Percentiles rank a stretch among this genome's conserved stretches.
Conservation (phyloP, 2,797 vertebrate genomes). For the Microctenopoma steveboyesi region DNA sequence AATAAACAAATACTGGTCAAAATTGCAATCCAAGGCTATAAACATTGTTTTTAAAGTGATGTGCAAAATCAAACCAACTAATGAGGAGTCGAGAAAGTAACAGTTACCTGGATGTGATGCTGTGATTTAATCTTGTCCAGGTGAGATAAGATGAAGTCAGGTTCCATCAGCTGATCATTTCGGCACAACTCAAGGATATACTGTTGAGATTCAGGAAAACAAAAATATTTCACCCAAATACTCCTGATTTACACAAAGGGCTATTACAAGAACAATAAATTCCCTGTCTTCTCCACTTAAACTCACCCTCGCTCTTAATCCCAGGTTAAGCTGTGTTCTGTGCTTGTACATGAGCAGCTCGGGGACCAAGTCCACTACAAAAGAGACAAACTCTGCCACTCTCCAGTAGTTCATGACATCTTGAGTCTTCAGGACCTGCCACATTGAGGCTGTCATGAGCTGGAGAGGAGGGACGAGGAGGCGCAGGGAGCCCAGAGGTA, state of each 20-base stretch:
- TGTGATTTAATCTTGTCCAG: conserved; percentile 60
- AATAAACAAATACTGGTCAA: not conserved
- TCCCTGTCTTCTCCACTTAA: not conserved
- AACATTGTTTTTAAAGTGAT: too few species aligned
- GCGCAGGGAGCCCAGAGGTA: conserved; percentile 78
- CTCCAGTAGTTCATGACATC: conserved; percentile 79
- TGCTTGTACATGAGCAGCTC: conserved; percentile 83
- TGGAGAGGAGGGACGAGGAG: conserved; percentile 82
- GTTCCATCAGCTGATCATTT: conserved; percentile 42
- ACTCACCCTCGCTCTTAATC: conserved; percentile 85
- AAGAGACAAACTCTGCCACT: conserved; percentile 82
- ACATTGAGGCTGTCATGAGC: conserved; percentile 82
- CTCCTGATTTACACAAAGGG: not conserved
- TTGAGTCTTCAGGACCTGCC: conserved; percentile 78
- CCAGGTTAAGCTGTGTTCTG: conserved; percentile 82
- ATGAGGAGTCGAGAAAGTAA: conserved; percentile 7
- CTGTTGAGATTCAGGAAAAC: conserved; percentile 42
- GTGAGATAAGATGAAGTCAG: conserved; percentile 53
- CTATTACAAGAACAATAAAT: not conserved
- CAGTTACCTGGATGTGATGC: not conserved
- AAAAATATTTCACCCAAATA: not conserved
- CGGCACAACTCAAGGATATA: conserved; percentile 76
- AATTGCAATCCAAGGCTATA: not conserved
- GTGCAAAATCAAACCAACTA: not conserved
- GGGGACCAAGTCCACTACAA: conserved; percentile 80